Base-by-base conservation (phyloP, 1,140 invertebrate genomes). In the Drosophila pandora region DNA sequence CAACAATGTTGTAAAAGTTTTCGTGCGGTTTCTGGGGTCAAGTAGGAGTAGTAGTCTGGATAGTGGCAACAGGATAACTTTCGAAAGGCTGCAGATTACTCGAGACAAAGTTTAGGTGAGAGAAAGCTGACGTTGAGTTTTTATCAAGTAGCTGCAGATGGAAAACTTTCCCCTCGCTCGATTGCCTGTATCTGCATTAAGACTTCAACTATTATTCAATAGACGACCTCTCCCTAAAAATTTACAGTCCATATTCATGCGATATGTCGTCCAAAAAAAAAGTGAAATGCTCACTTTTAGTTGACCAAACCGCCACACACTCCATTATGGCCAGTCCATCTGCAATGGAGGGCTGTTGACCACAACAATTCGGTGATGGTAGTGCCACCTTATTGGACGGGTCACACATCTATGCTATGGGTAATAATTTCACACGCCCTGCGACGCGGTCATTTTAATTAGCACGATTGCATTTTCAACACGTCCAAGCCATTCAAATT, bases 401-500 rank as follows among this genome's bases (percentile, higher is more conserved):
- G 45, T 50, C 62, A 41, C 49, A 45, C 49, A 47, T 76, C 60
- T 60, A 25, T 48, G 41, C 59, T 60, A 17, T 17, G 50, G 74
- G 67, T 70, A 78, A 85, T 85, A 82, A 82, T 85, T 87, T 85
- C 78, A 76, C 82, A 85, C 83, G 83, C 75, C 63, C 79, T 69
- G 75, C 76, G 71, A 65, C 79, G 83, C 83, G 83, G 83, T 88
- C 79, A 75, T 69, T 88, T 83, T 89, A 88, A 88, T 88, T 88
- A 89, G 72, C 83, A 70, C 75, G 83, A 87, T 83, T 88, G 83
- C 79, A 87, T 88, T 83, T 85, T 79, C 75, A 76, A 83, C 83
- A 87, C 83, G 83, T 87, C 61, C 52, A 67, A 59, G 72, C 79
- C 78, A 82, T 88, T 88, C 76, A 50, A 71, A 82, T 69, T 69